Evolutionary conservation across 2,113 vertebrate species (phyloP), one percentile per base, ranked within the genome.

Genomic region (Epinephelus lanceolatus): DNA sequence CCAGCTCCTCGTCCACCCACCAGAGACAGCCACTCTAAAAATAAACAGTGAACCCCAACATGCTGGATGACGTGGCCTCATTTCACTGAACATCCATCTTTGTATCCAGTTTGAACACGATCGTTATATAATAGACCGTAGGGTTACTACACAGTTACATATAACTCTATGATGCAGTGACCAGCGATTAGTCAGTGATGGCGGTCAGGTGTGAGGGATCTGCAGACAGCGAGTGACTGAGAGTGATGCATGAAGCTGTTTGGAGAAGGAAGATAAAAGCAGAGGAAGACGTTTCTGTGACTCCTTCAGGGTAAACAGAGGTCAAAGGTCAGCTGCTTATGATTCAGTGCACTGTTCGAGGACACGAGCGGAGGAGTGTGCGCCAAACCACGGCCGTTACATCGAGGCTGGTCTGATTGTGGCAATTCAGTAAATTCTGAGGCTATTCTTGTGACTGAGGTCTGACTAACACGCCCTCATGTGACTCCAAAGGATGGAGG

Each of bases 1-100:
- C 42, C 42, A 45, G 42, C 8, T 45, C 42, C 42, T 45, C 42
- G 42, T 45, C 42, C 42, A 6, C 42, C 42, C 42, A 45, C 42
- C 42, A 45, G 42, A 45, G 42, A 45, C 42, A 9, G 11, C 42
- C 42, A 10, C 42, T 45, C 61, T n/a, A 81, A 81, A 86, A 81
- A 86, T 86, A 63, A 63, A 45, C 42, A 45, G 42, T 45, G 9
- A 45, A 9, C 42, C 19, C 11, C 56, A 13, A 59, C 56, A 59
- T 14, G 56, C 23, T 15, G 56, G 23, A 59, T 7, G 25, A 17
- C 25, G 56, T 2, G 23, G 33, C 3, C 33, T 40, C 60, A 21
- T 63, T 18, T 45, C 51, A 18, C 10, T 37, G 18, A 59, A 25
- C 5, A 12, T 57, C n/a, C n/a, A 25, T 57, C n/a, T 57, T 51